These are phyloP conservation scores for Bemisia tabaci DNA, from an alignment of 1,140 invertebrate genomes.

Conservation along the genomic window DNA sequence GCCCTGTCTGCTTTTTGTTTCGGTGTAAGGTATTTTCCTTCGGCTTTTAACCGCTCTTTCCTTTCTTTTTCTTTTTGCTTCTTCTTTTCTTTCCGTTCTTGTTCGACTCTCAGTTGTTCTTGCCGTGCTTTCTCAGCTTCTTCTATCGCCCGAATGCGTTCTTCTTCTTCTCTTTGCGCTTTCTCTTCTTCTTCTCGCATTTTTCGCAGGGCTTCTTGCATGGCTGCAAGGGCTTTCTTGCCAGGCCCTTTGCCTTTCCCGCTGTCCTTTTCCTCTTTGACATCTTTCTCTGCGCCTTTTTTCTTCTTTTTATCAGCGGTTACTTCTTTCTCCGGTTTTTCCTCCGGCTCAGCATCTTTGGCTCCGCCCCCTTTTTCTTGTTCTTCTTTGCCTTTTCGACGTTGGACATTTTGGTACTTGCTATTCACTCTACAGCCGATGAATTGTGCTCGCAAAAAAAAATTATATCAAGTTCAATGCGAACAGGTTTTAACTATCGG, in stretches of 20 bases:
- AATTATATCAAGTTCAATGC: too few species aligned
- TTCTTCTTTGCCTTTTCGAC: neutral
- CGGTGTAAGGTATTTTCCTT: slow-evolving; percentile 57
- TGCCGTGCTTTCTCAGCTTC: slow-evolving; percentile 1
- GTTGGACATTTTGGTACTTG: neutral
- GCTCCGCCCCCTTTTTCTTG: neutral
- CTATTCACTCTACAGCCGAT: too few species aligned
- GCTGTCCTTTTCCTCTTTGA: neutral
- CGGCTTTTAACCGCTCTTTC: slow-evolving; percentile 2
- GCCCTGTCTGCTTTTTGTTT: slow-evolving; percentile 85
- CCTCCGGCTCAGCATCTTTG: neutral
- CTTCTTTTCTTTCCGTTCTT: slow-evolving; percentile 3
- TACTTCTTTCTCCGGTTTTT: neutral
- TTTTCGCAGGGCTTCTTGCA: slow-evolving; percentile 4
- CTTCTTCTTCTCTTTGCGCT: neutral
- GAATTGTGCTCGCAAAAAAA: too few species aligned
- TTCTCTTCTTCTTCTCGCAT: neutral
- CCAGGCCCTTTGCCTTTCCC: slow-evolving; percentile 15
- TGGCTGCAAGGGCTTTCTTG: slow-evolving; percentile 16
- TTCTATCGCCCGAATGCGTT: neutral
- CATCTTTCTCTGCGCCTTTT: neutral
- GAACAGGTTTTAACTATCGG: too few species aligned
- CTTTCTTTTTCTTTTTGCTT: slow-evolving; percentile 3
- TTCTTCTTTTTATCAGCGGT: neutral
- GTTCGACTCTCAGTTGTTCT: neutral